Evolutionary conservation across 2,113 vertebrate genomes (phyloP).

Genomic region (Vidua chalybeata): DNA sequence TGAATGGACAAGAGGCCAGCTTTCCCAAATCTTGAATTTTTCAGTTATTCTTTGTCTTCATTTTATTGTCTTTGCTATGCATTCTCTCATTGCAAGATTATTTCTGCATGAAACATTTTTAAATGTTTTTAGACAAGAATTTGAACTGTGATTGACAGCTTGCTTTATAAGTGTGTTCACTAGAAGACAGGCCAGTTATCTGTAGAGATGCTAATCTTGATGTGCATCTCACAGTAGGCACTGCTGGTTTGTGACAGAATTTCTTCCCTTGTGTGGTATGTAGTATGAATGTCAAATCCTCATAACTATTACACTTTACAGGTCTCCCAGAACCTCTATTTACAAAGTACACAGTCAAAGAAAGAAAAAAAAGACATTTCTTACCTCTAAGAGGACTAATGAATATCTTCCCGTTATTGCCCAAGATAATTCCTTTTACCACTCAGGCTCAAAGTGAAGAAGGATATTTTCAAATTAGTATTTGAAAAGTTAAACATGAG

Average conservation of each 20-base stretch:
- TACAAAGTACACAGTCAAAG: background rate
- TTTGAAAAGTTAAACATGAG: background rate
- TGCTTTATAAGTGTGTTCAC: background rate
- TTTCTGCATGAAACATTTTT: background rate
- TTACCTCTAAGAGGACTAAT: background rate
- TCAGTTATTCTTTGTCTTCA: background rate
- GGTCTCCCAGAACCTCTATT: background rate
- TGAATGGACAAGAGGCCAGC: background rate
- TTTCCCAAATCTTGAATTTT: background rate
- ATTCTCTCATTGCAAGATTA: background rate
- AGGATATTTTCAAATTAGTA: background rate
- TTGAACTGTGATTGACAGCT: background rate
- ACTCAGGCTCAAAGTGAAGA: background rate
- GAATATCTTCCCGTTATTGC: background rate
- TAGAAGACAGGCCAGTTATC: background rate
- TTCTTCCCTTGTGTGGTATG: background rate
- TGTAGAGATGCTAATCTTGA: background rate
- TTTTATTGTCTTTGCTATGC: background rate
- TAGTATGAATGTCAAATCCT: background rate
- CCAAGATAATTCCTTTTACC: background rate
- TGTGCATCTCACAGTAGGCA: background rate
- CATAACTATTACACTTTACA: background rate
- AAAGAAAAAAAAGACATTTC: background rate
- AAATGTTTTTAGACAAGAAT: background rate
- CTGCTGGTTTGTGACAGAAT: background rate